Conservation (phyloP, 2,113 vertebrate genomes). For the Conger conger region DNA sequence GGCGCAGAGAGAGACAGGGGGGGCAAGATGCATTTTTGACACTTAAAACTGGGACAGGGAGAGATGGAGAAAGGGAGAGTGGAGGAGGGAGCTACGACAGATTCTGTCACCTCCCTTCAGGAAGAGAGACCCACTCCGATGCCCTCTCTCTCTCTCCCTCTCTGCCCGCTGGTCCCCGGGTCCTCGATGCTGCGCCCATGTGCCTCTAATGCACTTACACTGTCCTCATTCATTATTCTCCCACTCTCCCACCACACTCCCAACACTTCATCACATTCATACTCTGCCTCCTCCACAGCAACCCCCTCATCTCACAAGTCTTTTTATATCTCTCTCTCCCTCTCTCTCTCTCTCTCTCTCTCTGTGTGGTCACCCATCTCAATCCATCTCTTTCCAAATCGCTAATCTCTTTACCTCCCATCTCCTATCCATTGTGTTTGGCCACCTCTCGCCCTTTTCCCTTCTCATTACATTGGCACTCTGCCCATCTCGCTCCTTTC, state of each 20-base stretch:
- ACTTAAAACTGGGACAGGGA: conserved; percentile 8
- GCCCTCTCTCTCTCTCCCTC: conserved; percentile 7
- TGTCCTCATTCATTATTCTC: conserved; percentile 75
- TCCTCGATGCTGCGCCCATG: conserved; percentile 32
- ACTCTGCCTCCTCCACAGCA: conserved; percentile 50
- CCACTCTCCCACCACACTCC: conserved; percentile 44
- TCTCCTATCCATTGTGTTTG: no score
- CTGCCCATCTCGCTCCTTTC: not conserved
- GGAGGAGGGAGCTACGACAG: conserved; percentile 21
- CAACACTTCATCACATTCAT: conserved; percentile 67
- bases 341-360: no score
- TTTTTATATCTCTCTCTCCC: not conserved
- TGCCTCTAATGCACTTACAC: conserved; percentile 72
- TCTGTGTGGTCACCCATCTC: not conserved
- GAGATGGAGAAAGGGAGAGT: conserved; percentile 19
- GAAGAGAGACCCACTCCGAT: conserved; percentile 38
- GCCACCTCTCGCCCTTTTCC: no score
- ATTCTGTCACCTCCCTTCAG: conserved; percentile 31
- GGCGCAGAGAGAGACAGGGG: conserved; percentile 10
- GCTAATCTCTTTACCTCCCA: not conserved
- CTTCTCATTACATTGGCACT: no score
- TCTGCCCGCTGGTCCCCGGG: conserved; percentile 11
- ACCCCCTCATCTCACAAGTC: conserved; percentile 57
- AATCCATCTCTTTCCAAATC: not conserved
- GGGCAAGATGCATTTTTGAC: not conserved